Evolutionary conservation across 2,888 invertebrate genomes (phyloP), one percentile per base, ranked within the genome.

Genomic region (Drosophila testacea): DNA sequence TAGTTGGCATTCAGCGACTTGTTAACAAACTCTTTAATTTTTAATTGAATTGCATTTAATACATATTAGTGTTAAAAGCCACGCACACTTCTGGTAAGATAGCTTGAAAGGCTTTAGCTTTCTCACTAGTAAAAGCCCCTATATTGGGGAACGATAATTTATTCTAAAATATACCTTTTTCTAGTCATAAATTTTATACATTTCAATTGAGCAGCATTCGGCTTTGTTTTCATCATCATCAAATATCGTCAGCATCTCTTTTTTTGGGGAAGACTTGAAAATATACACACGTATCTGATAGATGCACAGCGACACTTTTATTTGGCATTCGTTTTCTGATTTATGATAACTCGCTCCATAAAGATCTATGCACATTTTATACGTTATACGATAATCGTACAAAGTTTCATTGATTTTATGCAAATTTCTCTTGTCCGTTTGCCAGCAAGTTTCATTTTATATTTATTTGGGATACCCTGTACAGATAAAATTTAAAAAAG

Each of bases 261-360:
- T 54, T 56, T 46, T 54, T 11, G 28, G 36, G 10, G 27, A 41
- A 42, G 65, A 57, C 22, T 67, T 22, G n/a, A 71, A 54, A 44
- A 63, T n/a, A 42, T 42, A 42, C 42, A 34, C 38, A 50, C 63
- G 69, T 71, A 66, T 67, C 77, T 73, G 57, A 64, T 73, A 57
- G 73, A 64, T 77, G 78, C 78, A 79, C 67, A 73, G 67, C 81
- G 82, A 85, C 82, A 88, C 78, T 81, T 89, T 89, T 81, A 90
- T 87, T 79, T 78, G 79, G 74, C 79, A 59, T 70, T 63, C 59
- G 54, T 54, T 46, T 63, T 59, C 46, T 88, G 90, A 86, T 86
- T 86, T 86, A 86, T 83, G 90, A 86, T 86, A 89, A 81, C 87
- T 74, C 70, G 79, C 73, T 68, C 82, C 77, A 82, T 81, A 79